These are phyloP conservation scores for Hirtodrosophila duncani DNA, from an alignment of 2,888 invertebrate genomes.

Conservation along the genomic window DNA sequence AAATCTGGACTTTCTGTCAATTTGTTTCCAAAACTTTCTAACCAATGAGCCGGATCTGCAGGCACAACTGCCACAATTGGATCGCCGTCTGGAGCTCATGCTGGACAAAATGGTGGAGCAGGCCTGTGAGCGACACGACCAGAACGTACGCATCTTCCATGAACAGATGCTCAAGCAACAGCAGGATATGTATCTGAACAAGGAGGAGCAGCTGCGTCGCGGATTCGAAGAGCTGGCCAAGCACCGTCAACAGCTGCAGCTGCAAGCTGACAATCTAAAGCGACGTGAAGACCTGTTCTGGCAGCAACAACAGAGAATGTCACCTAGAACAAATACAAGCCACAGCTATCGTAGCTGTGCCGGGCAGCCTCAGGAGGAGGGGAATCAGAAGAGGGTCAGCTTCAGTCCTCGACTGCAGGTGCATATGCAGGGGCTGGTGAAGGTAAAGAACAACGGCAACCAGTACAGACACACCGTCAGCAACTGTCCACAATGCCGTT, in stretches of 20 bases:
- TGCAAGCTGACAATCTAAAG: slow-evolving; percentile 3
- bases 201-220: slow-evolving; percentile 2
- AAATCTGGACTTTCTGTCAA: slow-evolving; percentile 27
- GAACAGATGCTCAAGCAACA: slow-evolving; percentile 39
- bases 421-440: too few relatives aligned
- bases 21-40: slow-evolving; percentile 18
- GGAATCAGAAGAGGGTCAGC: too few relatives aligned
- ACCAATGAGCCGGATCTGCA: slow-evolving; percentile 14
- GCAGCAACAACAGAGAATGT: neutral
- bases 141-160: slow-evolving; percentile 41
- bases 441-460: too few relatives aligned
- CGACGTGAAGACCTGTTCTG: slow-evolving; percentile 6
- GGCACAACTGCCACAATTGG: slow-evolving; percentile 19
- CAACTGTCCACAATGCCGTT: too few relatives aligned
- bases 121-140: slow-evolving; percentile 27
- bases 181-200: slow-evolving; percentile 11
- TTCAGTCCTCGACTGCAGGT: too few relatives aligned
- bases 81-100: slow-evolving; percentile 28
- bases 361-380: too few relatives aligned
- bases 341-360: too few relatives aligned
- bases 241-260: slow-evolving; percentile 8
- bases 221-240: neutral
- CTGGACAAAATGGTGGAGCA: slow-evolving; percentile 25
- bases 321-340: neutral
- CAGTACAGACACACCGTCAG: too few relatives aligned